phyloP scores from a whole-genome alignment of 2,797 vertebrate genomes.

The Geotrypetes seraphini region DNA sequence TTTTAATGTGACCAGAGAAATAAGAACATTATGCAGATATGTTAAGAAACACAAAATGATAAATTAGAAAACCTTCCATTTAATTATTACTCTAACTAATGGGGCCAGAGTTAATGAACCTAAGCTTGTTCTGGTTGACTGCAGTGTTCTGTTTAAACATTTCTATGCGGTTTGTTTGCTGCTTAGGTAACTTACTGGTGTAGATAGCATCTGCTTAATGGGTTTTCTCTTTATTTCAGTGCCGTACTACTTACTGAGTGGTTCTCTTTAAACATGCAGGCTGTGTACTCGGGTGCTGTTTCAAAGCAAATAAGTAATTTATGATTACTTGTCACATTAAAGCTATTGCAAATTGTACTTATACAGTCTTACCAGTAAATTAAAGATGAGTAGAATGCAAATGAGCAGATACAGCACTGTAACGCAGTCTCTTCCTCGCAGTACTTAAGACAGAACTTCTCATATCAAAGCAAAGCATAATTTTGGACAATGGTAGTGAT shows the following conservation, averaged over 20 bases:
- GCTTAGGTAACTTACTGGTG: conserved; percentile 36
- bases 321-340: conserved; percentile 71
- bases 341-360: conserved; percentile 57
- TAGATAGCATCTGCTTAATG: conserved; percentile 60
- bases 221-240: conserved; percentile 57
- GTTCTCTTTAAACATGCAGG: conserved; percentile 46
- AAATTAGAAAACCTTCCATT: conserved; percentile 52
- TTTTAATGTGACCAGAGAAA: conserved; percentile 28
- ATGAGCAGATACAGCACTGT: conserved; percentile 45
- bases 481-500: no score
- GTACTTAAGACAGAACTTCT: conserved; percentile 38
- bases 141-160: conserved; percentile 43
- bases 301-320: conserved; percentile 68
- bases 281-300: conserved; percentile 43
- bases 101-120: conserved; percentile 51
- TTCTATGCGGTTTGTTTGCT: conserved; percentile 53
- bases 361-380: conserved; percentile 21
- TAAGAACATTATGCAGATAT: conserved; percentile 41
- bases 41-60: conserved; percentile 55
- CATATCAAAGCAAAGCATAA: conserved; percentile 18
- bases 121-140: conserved; percentile 55
- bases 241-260: conserved; percentile 31
- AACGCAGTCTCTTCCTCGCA: conserved; percentile 27
- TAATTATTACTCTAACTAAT: conserved; percentile 54
- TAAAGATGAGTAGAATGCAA: conserved; percentile 44